These are phyloP conservation scores for Drosophila subobscura DNA, from an alignment of 1,140 invertebrate genomes.

Conservation along the genomic window DNA sequence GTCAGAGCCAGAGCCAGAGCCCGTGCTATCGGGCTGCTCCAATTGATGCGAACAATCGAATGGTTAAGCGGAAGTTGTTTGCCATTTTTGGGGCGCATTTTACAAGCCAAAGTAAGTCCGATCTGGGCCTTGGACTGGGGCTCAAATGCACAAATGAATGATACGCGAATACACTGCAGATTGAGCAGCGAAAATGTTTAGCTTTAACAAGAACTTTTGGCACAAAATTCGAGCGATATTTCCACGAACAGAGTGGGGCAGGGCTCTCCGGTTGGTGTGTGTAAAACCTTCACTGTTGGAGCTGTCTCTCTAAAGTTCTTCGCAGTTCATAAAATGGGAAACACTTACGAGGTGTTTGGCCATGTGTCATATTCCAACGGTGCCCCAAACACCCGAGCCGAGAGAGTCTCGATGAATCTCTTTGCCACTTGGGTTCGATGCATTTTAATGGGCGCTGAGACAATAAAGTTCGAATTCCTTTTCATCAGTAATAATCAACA, in stretches of 20 bases:
- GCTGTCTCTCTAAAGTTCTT: constrained; percentile 30
- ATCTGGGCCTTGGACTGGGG: background rate
- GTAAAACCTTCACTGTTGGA: no score
- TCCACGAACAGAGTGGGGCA: no score
- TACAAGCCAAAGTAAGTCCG: background rate
- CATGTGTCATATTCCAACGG: constrained; percentile 53
- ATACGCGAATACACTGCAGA: no score
- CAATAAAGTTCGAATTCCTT: constrained; percentile 54
- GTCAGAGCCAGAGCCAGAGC: no score
- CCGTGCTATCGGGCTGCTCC: constrained; percentile 26
- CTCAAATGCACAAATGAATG: background rate
- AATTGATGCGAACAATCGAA: constrained; percentile 45
- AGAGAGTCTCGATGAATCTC: constrained; percentile 43
- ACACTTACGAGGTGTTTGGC: constrained; percentile 52
- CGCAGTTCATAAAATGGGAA: constrained; percentile 48
- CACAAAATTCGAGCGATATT: no score
- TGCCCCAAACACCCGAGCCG: background rate
- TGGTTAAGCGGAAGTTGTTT: constrained; percentile 45
- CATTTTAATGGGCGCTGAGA: constrained; percentile 33
- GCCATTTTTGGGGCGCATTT: constrained; percentile 30
- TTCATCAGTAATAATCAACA: constrained; percentile 66
- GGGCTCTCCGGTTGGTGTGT: no score
- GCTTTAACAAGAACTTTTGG: no score
- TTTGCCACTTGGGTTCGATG: constrained; percentile 40
- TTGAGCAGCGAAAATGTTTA: no score